phyloP scores from a whole-genome alignment of 2,113 vertebrate species.

The Phalacrocorax brasilianus region DNA sequence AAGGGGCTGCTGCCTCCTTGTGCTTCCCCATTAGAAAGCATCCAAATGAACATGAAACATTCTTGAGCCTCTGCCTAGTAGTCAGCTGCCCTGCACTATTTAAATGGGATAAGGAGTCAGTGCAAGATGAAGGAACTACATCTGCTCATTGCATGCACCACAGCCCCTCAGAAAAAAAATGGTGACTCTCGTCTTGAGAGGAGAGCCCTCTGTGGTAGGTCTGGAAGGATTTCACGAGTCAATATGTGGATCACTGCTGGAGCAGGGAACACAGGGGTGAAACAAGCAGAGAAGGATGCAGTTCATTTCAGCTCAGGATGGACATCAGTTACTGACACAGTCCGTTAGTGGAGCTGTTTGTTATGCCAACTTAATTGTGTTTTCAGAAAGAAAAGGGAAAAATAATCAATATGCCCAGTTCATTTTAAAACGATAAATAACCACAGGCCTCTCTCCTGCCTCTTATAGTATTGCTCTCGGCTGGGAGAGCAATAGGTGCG shows the following conservation, averaged over 20 bases:
- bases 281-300: background rate
- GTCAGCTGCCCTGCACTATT: background rate
- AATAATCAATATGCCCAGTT: conserved; percentile 55
- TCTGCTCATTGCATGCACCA: background rate
- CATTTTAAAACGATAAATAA: conserved; percentile 45
- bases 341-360: conserved; percentile 19
- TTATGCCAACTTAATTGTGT: background rate
- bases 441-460: background rate
- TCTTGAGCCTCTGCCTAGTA: background rate
- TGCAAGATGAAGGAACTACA: background rate
- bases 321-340: conserved; percentile 13
- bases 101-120: background rate
- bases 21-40: background rate
- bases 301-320: background rate
- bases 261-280: background rate
- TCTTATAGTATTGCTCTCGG: background rate
- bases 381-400: conserved; percentile 29
- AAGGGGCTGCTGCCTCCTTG: background rate
- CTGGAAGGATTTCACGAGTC: background rate
- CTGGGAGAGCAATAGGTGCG: background rate
- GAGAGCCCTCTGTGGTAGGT: accelerated
- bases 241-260: background rate
- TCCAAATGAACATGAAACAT: background rate
- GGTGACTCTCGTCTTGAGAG: background rate
- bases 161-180: background rate